A percentile compares a stretch with the other conserved stretches of the same genome.
phyloP scores from a whole-genome alignment of 2,113 vertebrate genomes.

The Zeus faber region DNA sequence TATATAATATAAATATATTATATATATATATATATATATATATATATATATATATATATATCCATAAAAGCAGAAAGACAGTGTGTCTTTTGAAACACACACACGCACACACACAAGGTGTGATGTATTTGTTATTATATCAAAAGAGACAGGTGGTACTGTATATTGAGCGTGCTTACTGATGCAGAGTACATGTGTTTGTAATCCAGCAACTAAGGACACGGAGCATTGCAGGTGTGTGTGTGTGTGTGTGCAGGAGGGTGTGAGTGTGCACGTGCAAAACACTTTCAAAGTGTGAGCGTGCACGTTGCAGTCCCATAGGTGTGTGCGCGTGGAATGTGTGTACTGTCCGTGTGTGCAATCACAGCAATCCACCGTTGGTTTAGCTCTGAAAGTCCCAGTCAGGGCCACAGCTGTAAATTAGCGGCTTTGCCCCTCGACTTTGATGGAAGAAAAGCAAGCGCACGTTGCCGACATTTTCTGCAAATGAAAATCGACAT shows the following conservation, averaged over 20 bases:
- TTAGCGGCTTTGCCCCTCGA: slow-evolving; percentile 24
- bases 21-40: too few relatives aligned
- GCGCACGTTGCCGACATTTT: slow-evolving; percentile 29
- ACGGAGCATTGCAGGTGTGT: slow-evolving; percentile 6
- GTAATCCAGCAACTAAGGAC: not conserved
- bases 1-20: too few relatives aligned
- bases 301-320: too few relatives aligned
- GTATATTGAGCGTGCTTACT: slow-evolving; percentile 22
- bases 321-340: too few relatives aligned
- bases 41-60: too few relatives aligned
- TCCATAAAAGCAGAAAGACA: too few relatives aligned
- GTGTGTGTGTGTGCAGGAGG: not conserved
- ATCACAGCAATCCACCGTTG: slow-evolving; percentile 18
- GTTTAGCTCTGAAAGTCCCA: slow-evolving; percentile 16
- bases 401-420: slow-evolving; percentile 19
- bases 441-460: slow-evolving; percentile 20
- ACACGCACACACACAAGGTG: too few relatives aligned
- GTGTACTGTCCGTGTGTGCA: too few relatives aligned
- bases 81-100: too few relatives aligned
- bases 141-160: slow-evolving; percentile 25
- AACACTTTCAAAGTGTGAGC: not conserved
- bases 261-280: slow-evolving; percentile 5
- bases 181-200: slow-evolving; percentile 13
- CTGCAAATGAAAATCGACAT: slow-evolving; percentile 39
- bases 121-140: slow-evolving; percentile 34